Percentiles rank a stretch among this genome's conserved stretches.
phyloP scores from a whole-genome alignment of 2,888 invertebrate species.

The Tetrapedia diversipes region DNA sequence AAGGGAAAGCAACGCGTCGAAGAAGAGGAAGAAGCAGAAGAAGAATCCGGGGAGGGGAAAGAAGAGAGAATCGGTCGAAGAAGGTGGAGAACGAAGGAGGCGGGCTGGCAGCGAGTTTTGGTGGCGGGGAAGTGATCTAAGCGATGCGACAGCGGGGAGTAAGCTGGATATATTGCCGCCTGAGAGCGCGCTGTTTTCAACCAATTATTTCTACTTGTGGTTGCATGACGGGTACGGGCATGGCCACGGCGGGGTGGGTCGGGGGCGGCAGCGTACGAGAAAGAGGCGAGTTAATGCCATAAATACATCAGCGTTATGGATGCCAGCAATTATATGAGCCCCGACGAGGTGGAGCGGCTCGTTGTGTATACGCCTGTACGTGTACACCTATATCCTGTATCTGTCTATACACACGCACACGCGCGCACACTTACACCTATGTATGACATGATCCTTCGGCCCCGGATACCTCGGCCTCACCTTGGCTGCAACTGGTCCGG shows the following conservation, averaged over 20 bases:
- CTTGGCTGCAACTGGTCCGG: slow-evolving; percentile 75
- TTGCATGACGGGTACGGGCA: slow-evolving; percentile 85
- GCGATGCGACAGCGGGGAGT: slow-evolving; percentile 82
- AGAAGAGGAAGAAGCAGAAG: slow-evolving; percentile 48
- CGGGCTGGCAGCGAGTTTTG: slow-evolving; percentile 72
- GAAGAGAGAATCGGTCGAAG: slow-evolving; percentile 56
- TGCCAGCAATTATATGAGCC: slow-evolving; percentile 82
- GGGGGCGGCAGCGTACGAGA: slow-evolving; percentile 78
- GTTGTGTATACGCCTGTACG: slow-evolving; percentile 52
- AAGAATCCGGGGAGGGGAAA: slow-evolving; percentile 52
- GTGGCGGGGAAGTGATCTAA: slow-evolving; percentile 80
- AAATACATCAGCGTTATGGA: slow-evolving; percentile 83
- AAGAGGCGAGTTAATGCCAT: slow-evolving; percentile 82
- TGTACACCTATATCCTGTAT: slow-evolving; percentile 39
- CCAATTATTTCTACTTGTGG: slow-evolving; percentile 83
- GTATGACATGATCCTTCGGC: slow-evolving; percentile 79
- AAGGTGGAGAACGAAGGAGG: slow-evolving; percentile 66
- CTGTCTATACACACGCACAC: slow-evolving; percentile 27
- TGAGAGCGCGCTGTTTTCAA: slow-evolving; percentile 81
- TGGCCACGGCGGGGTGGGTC: slow-evolving; percentile 80
- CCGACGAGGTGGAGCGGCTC: slow-evolving; percentile 79
- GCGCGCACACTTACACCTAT: slow-evolving; percentile 43
- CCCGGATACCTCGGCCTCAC: slow-evolving; percentile 72
- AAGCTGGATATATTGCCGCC: slow-evolving; percentile 82
- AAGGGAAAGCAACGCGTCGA: slow-evolving; percentile 58